phyloP scores from a whole-genome alignment of 2,888 invertebrate species.

The Cephus pulcher region DNA sequence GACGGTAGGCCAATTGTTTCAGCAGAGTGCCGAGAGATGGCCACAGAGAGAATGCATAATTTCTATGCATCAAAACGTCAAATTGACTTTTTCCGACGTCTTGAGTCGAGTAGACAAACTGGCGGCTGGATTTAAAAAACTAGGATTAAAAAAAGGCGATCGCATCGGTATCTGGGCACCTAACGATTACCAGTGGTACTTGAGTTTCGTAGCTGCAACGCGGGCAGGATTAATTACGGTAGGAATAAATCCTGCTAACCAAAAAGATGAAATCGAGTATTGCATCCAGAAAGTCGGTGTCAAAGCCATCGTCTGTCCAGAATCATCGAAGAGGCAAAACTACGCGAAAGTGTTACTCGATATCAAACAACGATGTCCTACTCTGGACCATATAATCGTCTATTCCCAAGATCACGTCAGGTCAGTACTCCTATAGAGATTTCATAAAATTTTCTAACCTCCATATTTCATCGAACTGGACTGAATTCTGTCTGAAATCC shows the following conservation, averaged over 20 bases:
- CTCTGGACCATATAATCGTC: slow-evolving; percentile 64
- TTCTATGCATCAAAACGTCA: slow-evolving; percentile 69
- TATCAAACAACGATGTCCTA: slow-evolving; percentile 70
- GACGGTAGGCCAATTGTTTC: slow-evolving; percentile 73
- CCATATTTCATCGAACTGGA: background rate
- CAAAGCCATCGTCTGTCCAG: slow-evolving; percentile 75
- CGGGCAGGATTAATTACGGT: slow-evolving; percentile 80
- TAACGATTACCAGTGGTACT: slow-evolving; percentile 81
- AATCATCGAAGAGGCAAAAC: slow-evolving; percentile 73
- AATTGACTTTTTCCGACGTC: slow-evolving; percentile 69
- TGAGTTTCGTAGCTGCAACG: slow-evolving; percentile 77
- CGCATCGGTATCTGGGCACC: slow-evolving; percentile 84
- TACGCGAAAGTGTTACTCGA: slow-evolving; percentile 74
- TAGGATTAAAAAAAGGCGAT: slow-evolving; percentile 80
- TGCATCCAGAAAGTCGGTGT: slow-evolving; percentile 78
- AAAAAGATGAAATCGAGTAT: slow-evolving; percentile 77
- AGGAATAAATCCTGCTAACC: slow-evolving; percentile 82
- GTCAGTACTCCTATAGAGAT: slow-evolving; percentile 38
- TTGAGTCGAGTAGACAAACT: slow-evolving; percentile 75
- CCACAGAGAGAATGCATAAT: slow-evolving; percentile 72
- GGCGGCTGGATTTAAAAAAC: slow-evolving; percentile 77
- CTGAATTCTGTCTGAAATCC: too few species aligned
- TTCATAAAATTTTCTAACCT: background rate
- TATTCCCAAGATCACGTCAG: slow-evolving; percentile 45
- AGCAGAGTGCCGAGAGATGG: slow-evolving; percentile 68